Percentiles rank a stretch among this genome's conserved stretches.
Conservation (phyloP, 1,140 invertebrate genomes). For the Eriocheir sinensis region DNA sequence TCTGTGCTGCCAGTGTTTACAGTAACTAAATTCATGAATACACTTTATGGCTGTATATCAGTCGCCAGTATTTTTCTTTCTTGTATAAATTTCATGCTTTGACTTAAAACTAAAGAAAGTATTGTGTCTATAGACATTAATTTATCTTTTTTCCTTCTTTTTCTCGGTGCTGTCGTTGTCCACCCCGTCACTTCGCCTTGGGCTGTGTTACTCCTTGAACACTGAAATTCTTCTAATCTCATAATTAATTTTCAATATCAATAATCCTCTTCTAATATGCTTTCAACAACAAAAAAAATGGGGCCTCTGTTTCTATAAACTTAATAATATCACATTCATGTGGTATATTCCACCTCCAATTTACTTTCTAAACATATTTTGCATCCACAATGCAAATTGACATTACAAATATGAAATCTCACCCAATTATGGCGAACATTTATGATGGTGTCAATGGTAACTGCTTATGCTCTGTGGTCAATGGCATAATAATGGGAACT, state of each 20-base stretch:
- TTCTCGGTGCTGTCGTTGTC: slow-evolving; percentile 74
- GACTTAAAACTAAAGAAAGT: neutral
- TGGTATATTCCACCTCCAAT: neutral
- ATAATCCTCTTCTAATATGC: no score
- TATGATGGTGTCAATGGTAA: neutral
- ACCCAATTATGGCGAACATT: neutral
- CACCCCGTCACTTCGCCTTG: slow-evolving; percentile 66
- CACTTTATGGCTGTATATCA: neutral
- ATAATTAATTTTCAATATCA: neutral
- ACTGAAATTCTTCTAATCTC: slow-evolving; percentile 48
- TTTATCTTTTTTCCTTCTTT: slow-evolving; percentile 63
- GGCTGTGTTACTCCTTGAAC: slow-evolving; percentile 54
- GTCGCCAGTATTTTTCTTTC: neutral
- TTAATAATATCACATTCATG: neutral
- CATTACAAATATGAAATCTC: no score
- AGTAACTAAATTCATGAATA: neutral
- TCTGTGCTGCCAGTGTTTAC: neutral
- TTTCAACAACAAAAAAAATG: neutral
- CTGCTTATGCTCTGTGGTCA: slow-evolving; percentile 63
- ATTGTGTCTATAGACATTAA: slow-evolving; percentile 28
- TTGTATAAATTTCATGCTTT: neutral
- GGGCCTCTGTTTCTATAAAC: neutral
- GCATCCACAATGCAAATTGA: no score
- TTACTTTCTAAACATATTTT: neutral
- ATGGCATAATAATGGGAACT: slow-evolving; percentile 8